These are phyloP conservation scores for Latheticus oryzae DNA, from an alignment of 2,888 invertebrate species.

Conservation along the genomic window DNA sequence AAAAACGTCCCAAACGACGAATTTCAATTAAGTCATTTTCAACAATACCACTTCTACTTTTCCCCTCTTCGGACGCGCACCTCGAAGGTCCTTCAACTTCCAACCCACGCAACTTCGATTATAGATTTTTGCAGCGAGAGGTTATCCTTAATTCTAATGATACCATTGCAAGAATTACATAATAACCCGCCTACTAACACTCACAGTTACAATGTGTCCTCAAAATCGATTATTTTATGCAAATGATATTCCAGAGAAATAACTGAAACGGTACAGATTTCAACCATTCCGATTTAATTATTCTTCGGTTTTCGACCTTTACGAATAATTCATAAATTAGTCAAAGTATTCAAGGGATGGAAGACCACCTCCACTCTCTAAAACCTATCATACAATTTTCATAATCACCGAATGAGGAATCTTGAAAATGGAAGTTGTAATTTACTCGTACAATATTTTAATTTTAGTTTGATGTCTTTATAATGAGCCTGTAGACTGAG, in stretches of 20 bases:
- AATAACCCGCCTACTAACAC: conserved; percentile 10
- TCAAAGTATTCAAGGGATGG: no score
- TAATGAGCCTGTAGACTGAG: neutral
- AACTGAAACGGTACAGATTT: neutral
- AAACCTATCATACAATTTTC: no score
- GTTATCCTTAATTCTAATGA: conserved; percentile 1
- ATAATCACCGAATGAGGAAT: neutral
- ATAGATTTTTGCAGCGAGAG: conserved; percentile 22
- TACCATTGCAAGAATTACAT: no score
- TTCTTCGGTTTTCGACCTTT: conserved; percentile 9
- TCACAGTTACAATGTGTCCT: conserved; percentile 6
- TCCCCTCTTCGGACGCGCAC: conserved; percentile 9
- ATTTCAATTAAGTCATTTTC: conserved; percentile 7
- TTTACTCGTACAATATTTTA: neutral
- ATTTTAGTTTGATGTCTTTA: conserved; percentile 7
- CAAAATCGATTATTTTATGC: conserved; percentile 19
- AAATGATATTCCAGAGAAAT: no score
- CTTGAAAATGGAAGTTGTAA: neutral
- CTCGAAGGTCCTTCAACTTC: conserved; percentile 25
- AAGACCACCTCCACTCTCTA: no score
- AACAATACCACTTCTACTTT: conserved; percentile 18
- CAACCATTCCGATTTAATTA: conserved; percentile 3
- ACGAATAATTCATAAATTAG: no score
- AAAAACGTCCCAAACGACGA: neutral
- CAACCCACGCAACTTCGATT: conserved; percentile 13